phyloP scores from a whole-genome alignment of 2,113 vertebrate species.

The Clupea harengus region DNA sequence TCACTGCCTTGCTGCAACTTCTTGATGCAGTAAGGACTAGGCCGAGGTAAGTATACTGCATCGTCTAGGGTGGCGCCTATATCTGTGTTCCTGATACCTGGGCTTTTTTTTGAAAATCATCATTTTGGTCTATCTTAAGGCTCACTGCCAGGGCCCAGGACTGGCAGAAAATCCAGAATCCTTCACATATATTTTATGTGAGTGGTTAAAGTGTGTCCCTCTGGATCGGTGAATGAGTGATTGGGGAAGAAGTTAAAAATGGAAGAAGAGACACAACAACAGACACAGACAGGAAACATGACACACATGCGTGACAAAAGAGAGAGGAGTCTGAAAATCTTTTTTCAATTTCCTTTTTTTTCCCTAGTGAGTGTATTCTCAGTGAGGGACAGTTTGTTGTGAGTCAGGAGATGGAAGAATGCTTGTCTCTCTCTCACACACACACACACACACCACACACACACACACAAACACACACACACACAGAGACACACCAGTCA shows the following conservation, averaged over 20 bases:
- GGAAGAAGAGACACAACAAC: background rate
- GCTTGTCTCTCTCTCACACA: background rate
- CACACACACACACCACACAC: background rate
- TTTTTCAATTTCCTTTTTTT: background rate
- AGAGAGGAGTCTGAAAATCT: background rate
- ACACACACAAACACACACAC: background rate
- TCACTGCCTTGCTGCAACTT: too few relatives aligned
- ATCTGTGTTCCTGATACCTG: too few relatives aligned
- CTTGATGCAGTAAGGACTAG: too few relatives aligned
- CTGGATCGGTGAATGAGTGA: background rate
- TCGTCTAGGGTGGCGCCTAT: too few relatives aligned
- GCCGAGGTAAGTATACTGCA: too few relatives aligned
- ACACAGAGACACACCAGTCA: background rate
- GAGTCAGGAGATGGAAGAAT: background rate
- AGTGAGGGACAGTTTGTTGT: background rate
- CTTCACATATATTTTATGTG: background rate
- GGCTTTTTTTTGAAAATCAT: too few relatives aligned
- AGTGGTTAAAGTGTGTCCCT: background rate
- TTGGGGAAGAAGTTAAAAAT: background rate
- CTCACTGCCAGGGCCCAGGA: too few relatives aligned
- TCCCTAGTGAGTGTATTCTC: background rate
- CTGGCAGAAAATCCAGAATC: too few relatives aligned
- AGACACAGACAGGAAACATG: background rate
- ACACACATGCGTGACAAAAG: background rate
- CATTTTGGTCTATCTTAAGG: too few relatives aligned